Evolutionary conservation across 2,113 vertebrate species (phyloP), one percentile per base, ranked within the genome.

Genomic region (Lipophrys pholis): DNA sequence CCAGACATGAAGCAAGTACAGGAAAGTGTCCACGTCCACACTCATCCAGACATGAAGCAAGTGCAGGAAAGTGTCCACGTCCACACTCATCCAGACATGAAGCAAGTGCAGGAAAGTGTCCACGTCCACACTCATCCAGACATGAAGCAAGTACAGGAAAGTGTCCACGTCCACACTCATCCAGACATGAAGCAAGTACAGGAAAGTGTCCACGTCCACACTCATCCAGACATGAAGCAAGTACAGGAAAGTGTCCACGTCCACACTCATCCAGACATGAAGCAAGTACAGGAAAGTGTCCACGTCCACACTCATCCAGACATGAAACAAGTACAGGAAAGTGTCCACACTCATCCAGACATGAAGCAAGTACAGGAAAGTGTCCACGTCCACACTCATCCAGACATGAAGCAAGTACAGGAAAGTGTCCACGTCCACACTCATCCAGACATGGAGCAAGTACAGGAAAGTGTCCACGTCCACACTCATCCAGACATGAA

Each of bases 81-180:
- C 5, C 40, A 39, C 21, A 30, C 21, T n/a, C n/a, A n/a, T n/a
- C n/a, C n/a, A n/a, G n/a, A n/a, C n/a, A n/a, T n/a, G n/a, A n/a
- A n/a, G n/a, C n/a, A 85, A 91, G 89, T 87, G 87, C 84, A 87
- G 75, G 65, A 78, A 84, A 80, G 80, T 3, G 14, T 56, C 11
- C 49, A 38, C 62, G 38, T 15, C 5, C 40, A 39, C 21, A 30
- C 21, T n/a, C n/a, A n/a, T n/a, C n/a, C n/a, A n/a, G n/a, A n/a
- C n/a, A n/a, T n/a, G n/a, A n/a, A n/a, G n/a, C n/a, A 85, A 91
- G 89, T 87, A 86, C 84, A 87, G 75, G 65, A 78, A 84, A 80
- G 80, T 3, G 14, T 56, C 11, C 49, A 38, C 62, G 38, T 15
- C 5, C 40, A 39, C 21, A 30, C 21, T n/a, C n/a, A n/a, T n/a